A percentile compares a stretch with the other conserved stretches of the same genome.
These are phyloP conservation scores for Phoxinus dragarum DNA, from an alignment of 2,797 vertebrate species.

Conservation along the genomic window DNA sequence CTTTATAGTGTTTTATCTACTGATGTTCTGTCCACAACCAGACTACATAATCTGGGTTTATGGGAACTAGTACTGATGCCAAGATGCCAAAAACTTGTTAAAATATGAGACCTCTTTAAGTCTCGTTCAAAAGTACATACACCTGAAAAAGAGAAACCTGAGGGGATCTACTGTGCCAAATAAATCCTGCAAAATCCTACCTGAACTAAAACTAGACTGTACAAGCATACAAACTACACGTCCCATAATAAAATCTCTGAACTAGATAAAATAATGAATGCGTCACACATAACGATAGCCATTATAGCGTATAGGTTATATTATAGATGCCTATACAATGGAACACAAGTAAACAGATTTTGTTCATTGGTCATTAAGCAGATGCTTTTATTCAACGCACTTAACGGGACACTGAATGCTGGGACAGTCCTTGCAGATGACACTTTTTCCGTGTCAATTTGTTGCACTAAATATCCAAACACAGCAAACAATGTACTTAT, in stretches of 20 bases:
- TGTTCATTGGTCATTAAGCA: not conserved
- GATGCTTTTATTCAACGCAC: not conserved
- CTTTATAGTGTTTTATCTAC: not conserved
- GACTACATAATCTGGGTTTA: not conserved
- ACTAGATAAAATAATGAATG: not conserved
- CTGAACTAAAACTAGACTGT: conserved; percentile 20
- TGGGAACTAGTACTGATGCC: not conserved
- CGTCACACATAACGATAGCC: not conserved
- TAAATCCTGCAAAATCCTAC: not conserved
- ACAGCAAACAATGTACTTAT: not conserved
- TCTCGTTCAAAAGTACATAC: not conserved
- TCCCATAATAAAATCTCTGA: conserved; percentile 37
- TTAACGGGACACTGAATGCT: not conserved
- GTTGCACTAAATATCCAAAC: not conserved
- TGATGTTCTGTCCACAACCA: not conserved
- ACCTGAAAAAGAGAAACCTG: conserved; percentile 5
- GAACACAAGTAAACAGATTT: not conserved
- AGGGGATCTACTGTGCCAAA: not conserved
- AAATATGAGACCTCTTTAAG: not conserved
- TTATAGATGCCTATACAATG: not conserved
- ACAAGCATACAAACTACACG: not conserved
- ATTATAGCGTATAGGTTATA: not conserved
- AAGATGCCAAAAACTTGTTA: not conserved
- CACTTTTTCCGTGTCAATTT: not conserved
- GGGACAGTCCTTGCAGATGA: not conserved